Evolutionary conservation across 2,888 invertebrate genomes (phyloP), one percentile per base, ranked within the genome.

Genomic region (Aethes cnicana): DNA sequence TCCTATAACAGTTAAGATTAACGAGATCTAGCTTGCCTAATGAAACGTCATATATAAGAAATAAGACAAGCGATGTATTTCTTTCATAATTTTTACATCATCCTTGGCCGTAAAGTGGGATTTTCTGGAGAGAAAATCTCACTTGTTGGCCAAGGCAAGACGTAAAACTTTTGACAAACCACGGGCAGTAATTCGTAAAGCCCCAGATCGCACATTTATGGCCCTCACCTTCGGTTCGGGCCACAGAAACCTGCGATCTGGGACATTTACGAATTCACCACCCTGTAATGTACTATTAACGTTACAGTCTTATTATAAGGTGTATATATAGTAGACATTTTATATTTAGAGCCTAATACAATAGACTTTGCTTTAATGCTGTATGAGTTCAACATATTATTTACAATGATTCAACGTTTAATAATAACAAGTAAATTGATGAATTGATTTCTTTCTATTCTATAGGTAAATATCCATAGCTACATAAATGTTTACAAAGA

Each of bases 21-120:
- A 81, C 84, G 87, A 87, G 88, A 88, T 87, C 88, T 88, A 86
- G 82, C 82, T 75, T 75, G 77, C 66, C 78, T 84, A 84, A 68
- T 63, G 63, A 67, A 66, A 76, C 68, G 71, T 60, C 67, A 54
- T 72, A 77, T 68, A 54, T 72, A 77, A 76, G 71, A 76, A 75
- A 72, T 68, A 54, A 58, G 56, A 67, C 64, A 69, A 14, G 8
- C 32, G 3, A 46, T 7, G 35, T 25, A 23, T 47, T 20, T 14
- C 14, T 6, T 5, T 12, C 14, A 32, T 20, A n/a, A n/a, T n/a
- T n/a, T n/a, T n/a, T n/a, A n/a, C n/a, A n/a, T n/a, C n/a, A n/a
- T n/a, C n/a, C n/a, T n/a, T n/a, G n/a, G n/a, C n/a, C n/a, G n/a
- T n/a, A n/a, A n/a, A n/a, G n/a, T n/a, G n/a, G n/a, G n/a, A n/a